phyloP scores from a whole-genome alignment of 2,113 vertebrate genomes.

The Xyliphius kryptos region DNA sequence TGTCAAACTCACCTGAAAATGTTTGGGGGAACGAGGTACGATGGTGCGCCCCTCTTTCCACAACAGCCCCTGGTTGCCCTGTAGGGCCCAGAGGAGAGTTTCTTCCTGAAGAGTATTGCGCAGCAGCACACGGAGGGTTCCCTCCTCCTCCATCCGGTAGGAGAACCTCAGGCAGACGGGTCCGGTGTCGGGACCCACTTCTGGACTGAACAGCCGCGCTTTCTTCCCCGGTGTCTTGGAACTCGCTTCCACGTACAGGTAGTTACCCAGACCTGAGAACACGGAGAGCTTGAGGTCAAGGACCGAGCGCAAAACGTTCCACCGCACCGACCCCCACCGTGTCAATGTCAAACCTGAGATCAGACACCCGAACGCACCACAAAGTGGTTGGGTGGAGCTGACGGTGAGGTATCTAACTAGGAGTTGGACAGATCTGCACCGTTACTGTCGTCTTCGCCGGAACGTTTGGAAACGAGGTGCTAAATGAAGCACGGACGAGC shows the following conservation, averaged over 20 bases:
- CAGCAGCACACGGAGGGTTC: constrained; percentile 74
- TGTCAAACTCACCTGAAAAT: constrained; percentile 72
- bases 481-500: too few species aligned
- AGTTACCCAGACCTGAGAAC: constrained; percentile 70
- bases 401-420: not conserved
- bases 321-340: too few species aligned
- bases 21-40: constrained; percentile 80
- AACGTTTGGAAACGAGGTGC: too few species aligned
- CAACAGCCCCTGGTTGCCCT: constrained; percentile 75
- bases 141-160: constrained; percentile 78
- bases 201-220: constrained; percentile 78
- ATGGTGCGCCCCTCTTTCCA: constrained; percentile 91
- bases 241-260: constrained; percentile 76
- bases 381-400: not conserved
- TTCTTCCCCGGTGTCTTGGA: constrained; percentile 72
- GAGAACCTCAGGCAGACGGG: constrained; percentile 88
- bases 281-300: not conserved
- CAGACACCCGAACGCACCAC: too few species aligned
- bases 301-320: not conserved
- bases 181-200: constrained; percentile 71
- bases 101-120: constrained; percentile 75
- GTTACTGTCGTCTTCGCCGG: too few species aligned
- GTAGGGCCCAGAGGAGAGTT: constrained; percentile 81
- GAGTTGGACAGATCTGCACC: too few species aligned
- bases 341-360: too few species aligned